Evolutionary conservation across 2,113 vertebrate species (phyloP), one percentile per base, ranked within the genome.

Genomic region (Todiramphus saurophagus): DNA sequence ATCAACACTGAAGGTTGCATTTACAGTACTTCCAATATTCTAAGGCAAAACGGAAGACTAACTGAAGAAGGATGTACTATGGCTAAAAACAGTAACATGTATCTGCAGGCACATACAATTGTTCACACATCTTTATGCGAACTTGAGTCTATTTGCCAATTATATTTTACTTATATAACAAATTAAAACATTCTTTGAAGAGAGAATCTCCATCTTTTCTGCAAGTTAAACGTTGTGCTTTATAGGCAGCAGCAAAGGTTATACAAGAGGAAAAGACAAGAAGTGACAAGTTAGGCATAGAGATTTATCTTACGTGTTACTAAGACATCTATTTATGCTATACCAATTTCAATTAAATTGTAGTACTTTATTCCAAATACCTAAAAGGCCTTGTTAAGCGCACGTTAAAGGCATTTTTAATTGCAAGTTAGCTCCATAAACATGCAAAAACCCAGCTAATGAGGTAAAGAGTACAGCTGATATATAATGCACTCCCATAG

Each of bases 371-470:
- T 91, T 96, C 68, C 85, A 97, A 97, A 96, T 93, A 97, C 96
- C 95, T 98, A 97, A 98, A 98, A 97, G 87, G 91, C 91, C 97
- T 95, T 98, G 96, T 97, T 98, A 98, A 95, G 92, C 82, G 95
- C 96, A 98, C 85, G 2, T 91, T 97, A 98, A 97, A 98, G 97
- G 95, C 92, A 94, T 95, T 97, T 98, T 97, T 98, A 98, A 98
- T 98, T 98, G 97, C 96, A 97, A 98, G 95, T 97, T 98, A 97
- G 94, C 96, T 96, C 98, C 96, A 98, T 98, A 98, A 98, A 98
- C 97, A 98, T 97, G 96, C 96, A 98, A 98, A 98, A 98, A 48
- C 51, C 80, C 88, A 97, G 96, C 96, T 98, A 98, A 98, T 98
- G 98, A 98, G 97, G 96, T 98, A 98, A 98, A 97, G 93, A 97